Base-by-base conservation (phyloP, 37 sponge, comb jelly and placozoan species). In the Agelas oroides region DNA sequence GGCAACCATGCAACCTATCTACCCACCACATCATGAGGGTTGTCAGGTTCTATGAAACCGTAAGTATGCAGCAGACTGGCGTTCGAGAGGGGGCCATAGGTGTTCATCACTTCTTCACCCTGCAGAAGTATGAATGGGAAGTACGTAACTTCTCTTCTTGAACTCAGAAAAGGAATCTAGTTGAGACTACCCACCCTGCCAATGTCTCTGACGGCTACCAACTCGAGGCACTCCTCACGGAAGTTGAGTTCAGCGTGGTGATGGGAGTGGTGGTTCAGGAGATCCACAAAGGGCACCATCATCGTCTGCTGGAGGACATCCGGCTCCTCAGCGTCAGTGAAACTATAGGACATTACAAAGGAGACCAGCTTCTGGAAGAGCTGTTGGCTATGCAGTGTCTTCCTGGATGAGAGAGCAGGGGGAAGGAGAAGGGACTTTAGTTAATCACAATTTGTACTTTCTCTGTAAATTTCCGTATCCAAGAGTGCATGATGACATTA, bases 101-200 rank as follows among this genome's bases (percentile, higher is more conserved):
- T 93, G 73, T 93, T 93, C 93, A 93, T 89, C 20, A 93, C 65
- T 68, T 93, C 93, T 56, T 88, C 89, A 52, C 93, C 93, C 93
- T 93, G 27, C 53, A 73, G n/a, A 28, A 5, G 46, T 46, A 8
- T 12, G 46, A 46, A 8, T 3, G 46, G 8, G 46, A 46, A 46
- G 46, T 3, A 8, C 3, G 46, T 8, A 46, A n/a, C n/a, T n/a
- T n/a, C n/a, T n/a, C n/a, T n/a, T n/a, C n/a, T n/a, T n/a, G n/a
- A n/a, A n/a, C n/a, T n/a, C n/a, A n/a, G n/a, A n/a, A n/a, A n/a
- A n/a, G n/a, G n/a, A n/a, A n/a, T n/a, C n/a, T n/a, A n/a, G n/a
- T n/a, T n/a, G n/a, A n/a, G n/a, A n/a, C n/a, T n/a, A n/a, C n/a
- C 8, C 0, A 86, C 87, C 81, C 80, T 76, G 31, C 70, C 34